Evolutionary conservation across 2,113 vertebrate species (phyloP).

Genomic region (Pyxicephalus adspersus): DNA sequence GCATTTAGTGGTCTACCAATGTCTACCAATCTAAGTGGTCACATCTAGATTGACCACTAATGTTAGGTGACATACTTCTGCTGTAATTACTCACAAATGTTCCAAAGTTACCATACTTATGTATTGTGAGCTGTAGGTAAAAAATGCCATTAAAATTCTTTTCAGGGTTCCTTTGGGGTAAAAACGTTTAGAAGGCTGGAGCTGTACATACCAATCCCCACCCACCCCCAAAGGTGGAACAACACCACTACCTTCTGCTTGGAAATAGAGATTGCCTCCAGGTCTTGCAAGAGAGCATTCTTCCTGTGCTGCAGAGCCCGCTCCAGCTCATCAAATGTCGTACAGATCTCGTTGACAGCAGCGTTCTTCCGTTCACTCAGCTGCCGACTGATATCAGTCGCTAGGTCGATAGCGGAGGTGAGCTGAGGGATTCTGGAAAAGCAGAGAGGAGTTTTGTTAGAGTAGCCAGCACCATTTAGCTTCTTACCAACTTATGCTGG

Average conservation of each 20-base stretch:
- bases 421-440: conserved; percentile 85
- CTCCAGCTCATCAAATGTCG: conserved; percentile 90
- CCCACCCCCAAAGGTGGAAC: background rate
- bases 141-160: too few species aligned
- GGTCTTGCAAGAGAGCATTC: conserved; percentile 81
- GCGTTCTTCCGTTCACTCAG: conserved; percentile 84
- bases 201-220: background rate
- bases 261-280: conserved; percentile 80
- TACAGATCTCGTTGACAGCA: conserved; percentile 83
- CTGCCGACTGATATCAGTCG: conserved; percentile 88
- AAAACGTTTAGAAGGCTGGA: too few species aligned
- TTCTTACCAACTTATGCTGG: background rate
- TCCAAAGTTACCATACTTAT: too few species aligned
- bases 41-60: too few species aligned
- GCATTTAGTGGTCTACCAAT: too few species aligned
- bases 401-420: conserved; percentile 84
- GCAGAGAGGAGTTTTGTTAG: background rate
- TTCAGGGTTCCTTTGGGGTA: too few species aligned
- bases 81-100: too few species aligned
- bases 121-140: too few species aligned
- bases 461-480: background rate
- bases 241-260: conserved; percentile 85
- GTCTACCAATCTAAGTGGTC: too few species aligned
- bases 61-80: too few species aligned
- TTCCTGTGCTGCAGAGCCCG: conserved; percentile 84